phyloP scores from a whole-genome alignment of 30 jellyfish, hydroid and myxozoan genomes.

The Chrysaora quinquecirrha region DNA sequence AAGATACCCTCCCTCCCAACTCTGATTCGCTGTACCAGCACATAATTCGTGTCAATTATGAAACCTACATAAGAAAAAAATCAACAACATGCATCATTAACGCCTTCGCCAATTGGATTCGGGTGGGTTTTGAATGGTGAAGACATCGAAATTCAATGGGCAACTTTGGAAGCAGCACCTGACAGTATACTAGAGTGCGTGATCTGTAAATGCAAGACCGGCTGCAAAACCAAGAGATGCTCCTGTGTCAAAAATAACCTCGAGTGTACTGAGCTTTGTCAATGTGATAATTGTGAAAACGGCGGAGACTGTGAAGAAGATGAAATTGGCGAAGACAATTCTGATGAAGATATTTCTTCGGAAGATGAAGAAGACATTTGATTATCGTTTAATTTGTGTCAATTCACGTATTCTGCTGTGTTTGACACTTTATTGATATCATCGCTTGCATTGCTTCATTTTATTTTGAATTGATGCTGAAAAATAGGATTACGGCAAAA shows the following conservation, averaged over 20 bases:
- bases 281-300: neutral
- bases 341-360: neutral
- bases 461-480: neutral
- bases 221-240: slow-evolving; percentile 4
- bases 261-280: slow-evolving; percentile 20
- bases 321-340: neutral
- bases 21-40: slow-evolving; percentile 19
- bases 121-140: slow-evolving; percentile 4
- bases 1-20: slow-evolving; percentile 14
- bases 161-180: slow-evolving; percentile 5
- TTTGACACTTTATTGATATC: neutral
- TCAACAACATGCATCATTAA: slow-evolving; percentile 15
- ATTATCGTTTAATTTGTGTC: neutral
- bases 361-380: neutral
- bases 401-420: no score
- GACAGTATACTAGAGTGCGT: slow-evolving; percentile 10
- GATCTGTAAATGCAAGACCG: neutral
- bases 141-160: neutral
- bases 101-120: slow-evolving; percentile 16
- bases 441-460: neutral
- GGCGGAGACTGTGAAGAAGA: neutral
- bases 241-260: neutral
- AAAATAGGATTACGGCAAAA: neutral
- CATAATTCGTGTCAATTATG: slow-evolving; percentile 13
- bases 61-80: slow-evolving; percentile 25